Base-by-base conservation (phyloP, 2,888 invertebrate species). In the Disparrhopalites patrizii region DNA sequence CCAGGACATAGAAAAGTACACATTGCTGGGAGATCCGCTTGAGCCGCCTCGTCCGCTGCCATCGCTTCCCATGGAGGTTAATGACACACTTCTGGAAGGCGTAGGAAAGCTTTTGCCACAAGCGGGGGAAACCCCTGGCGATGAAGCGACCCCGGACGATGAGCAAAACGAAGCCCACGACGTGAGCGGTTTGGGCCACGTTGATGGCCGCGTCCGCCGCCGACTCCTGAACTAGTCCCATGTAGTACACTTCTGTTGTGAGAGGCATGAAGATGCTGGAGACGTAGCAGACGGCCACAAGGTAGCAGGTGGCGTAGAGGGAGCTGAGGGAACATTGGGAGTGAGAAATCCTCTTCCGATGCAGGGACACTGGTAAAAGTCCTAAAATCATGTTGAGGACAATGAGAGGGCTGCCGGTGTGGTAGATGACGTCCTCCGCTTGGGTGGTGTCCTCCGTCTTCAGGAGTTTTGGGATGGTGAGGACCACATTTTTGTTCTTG, bases 341-440 rank as follows among this genome's bases (percentile, higher is more conserved):
- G 36, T 70, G 70, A 33, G 65, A 68, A 18, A 73, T 38, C 8
- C 62, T 51, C 13, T 56, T 62, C 40, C 71, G 68, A 36, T 50
- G 61, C 30, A 73, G 40, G 1, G 69, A 68, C 5, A 70, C 47
- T 0, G 73, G 73, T 1, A 73, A 58, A 3, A 73, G 55, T n/a
- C 71, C 71, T 43, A 70, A 66, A 3, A 66, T 28, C 67, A 72
- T 71, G 65, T 73, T 73, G 1, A 73, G 54, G 5, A 71, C 61
- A 27, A 69, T 68, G 13, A 73, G 54, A 20, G 20, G 23, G 38
- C 70, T 72, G 13, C 70, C 73, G 18, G 66, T 27, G 2, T 20
- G 8, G 70, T 70, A 72, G 1, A 73, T 43, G 4, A 69, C 50
- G 31, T 70, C 65, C 1, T 65, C 56, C 8, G 70, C 63, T 47